Evolutionary conservation across 2,113 vertebrate species (phyloP).

Genomic region (Atrichornis clamosus): DNA sequence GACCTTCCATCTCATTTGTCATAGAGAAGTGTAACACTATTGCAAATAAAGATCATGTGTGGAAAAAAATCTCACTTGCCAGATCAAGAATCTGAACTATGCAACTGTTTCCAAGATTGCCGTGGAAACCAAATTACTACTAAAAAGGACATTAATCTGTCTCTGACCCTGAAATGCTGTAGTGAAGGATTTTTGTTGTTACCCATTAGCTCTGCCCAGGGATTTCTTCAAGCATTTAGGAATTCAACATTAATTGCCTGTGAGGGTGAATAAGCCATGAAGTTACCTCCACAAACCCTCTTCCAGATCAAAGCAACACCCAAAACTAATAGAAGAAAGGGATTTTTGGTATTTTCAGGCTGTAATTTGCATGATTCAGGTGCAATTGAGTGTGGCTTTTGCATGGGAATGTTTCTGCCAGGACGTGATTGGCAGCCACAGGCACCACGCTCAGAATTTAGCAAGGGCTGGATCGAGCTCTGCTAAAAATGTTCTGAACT

Average conservation of each 20-base stretch:
- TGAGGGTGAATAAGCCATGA: not conserved
- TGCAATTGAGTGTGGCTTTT: not conserved
- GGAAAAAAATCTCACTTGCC: not conserved
- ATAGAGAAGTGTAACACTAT: not conserved
- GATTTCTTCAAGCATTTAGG: not conserved
- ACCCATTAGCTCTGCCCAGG: not conserved
- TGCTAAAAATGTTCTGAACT: not conserved
- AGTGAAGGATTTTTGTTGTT: not conserved
- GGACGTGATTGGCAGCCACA: not conserved
- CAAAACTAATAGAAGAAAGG: not conserved
- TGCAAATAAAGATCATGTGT: not conserved
- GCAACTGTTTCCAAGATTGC: not conserved
- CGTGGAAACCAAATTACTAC: not conserved
- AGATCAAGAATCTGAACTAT: slow-evolving; percentile 2
- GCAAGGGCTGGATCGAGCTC: not conserved
- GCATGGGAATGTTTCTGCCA: not conserved
- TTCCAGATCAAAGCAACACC: not conserved
- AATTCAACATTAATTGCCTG: not conserved
- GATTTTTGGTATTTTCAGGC: not conserved
- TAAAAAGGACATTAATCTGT: not conserved
- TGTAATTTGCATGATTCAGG: not conserved
- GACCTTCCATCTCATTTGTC: not conserved
- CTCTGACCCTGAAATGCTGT: not conserved
- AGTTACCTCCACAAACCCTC: not conserved
- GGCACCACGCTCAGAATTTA: not conserved